Conservation (phyloP, 2,888 invertebrate species). For the Junonia oenone region DNA sequence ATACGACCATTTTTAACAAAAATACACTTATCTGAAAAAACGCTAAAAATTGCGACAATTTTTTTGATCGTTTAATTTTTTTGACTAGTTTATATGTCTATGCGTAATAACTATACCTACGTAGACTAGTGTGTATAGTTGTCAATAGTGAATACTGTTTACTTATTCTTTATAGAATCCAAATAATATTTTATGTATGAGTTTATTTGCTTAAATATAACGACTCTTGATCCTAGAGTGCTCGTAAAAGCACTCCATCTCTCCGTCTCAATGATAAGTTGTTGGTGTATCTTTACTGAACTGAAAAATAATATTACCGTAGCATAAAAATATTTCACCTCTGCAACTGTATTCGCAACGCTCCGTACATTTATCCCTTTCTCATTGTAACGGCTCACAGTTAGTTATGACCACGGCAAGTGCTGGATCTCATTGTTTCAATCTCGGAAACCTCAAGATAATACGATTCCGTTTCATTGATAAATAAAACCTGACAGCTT, state of each 20-base stretch:
- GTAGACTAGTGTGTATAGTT: neutral
- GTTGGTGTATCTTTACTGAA: neutral
- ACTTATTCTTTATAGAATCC: neutral
- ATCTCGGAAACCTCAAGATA: conserved; percentile 38
- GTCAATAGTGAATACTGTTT: neutral
- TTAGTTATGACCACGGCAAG: conserved; percentile 53
- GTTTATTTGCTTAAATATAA: neutral
- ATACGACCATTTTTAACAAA: no score
- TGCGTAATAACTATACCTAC: no score
- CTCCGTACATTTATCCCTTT: conserved; percentile 23
- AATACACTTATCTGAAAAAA: no score
- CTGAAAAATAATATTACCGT: neutral
- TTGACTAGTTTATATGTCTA: no score
- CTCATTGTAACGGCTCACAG: conserved; percentile 56
- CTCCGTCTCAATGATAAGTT: neutral
- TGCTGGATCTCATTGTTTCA: conserved; percentile 45
- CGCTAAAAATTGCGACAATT: no score
- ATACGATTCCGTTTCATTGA: conserved; percentile 39
- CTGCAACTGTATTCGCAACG: conserved; percentile 13
- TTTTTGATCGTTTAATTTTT: no score
- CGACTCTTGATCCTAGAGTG: neutral
- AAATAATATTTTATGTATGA: neutral
- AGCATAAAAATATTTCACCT: conserved; percentile 8
- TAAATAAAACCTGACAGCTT: conserved; percentile 37
- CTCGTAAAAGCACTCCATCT: neutral